Evolutionary conservation across 2,797 vertebrate species (phyloP).

Genomic region (Enteromius trimaculatus): DNA sequence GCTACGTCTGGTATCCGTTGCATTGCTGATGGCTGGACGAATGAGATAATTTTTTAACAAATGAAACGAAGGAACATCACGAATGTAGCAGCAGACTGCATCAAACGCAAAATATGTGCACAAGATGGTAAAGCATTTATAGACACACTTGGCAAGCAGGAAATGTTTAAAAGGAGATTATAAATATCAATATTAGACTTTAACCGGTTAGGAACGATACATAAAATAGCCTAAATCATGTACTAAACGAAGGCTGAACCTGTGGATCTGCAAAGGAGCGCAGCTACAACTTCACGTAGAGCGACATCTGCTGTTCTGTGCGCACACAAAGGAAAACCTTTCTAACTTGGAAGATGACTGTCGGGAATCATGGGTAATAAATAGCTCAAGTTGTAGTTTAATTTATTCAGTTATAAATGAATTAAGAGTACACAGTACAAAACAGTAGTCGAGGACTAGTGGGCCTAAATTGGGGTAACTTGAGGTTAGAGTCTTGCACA

Average conservation of each 20-base stretch:
- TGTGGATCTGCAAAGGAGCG: slow-evolving; percentile 54
- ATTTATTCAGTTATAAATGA: neutral
- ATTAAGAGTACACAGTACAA: neutral
- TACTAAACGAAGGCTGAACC: slow-evolving; percentile 64
- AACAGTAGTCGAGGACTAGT: neutral
- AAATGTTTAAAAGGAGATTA: neutral
- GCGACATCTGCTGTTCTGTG: slow-evolving; percentile 78
- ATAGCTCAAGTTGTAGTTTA: neutral
- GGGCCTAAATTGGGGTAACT: neutral
- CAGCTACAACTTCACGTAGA: slow-evolving; percentile 67
- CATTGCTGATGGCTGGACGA: slow-evolving; percentile 33
- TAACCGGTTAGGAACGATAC: slow-evolving; percentile 3
- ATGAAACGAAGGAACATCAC: slow-evolving; percentile 28
- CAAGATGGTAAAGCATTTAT: neutral
- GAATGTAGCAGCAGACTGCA: slow-evolving; percentile 13
- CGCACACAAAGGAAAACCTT: neutral
- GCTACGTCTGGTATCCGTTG: slow-evolving; percentile 62
- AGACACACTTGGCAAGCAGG: neutral
- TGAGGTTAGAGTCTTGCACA: neutral
- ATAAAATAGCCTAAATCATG: slow-evolving; percentile 18
- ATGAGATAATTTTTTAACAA: slow-evolving; percentile 10
- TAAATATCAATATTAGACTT: neutral
- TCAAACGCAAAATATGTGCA: slow-evolving; percentile 1
- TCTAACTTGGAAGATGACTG: neutral
- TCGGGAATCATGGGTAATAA: neutral